Evolutionary conservation across 2,888 invertebrate genomes (phyloP).

Genomic region (Macaria notata): DNA sequence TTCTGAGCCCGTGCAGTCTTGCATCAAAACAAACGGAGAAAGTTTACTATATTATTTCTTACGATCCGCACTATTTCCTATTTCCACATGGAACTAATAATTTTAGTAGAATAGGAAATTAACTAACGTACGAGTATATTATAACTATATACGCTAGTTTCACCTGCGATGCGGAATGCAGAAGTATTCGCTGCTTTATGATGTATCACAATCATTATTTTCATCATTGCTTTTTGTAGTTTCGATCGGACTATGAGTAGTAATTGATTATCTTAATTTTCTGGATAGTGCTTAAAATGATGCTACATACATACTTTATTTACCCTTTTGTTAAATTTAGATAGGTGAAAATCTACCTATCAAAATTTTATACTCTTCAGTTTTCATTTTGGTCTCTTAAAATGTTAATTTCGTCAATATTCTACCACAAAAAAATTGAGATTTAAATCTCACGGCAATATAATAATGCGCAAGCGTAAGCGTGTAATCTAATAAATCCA

Average conservation of each 20-base stretch:
- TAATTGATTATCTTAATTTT: too few relatives aligned
- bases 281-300: too few relatives aligned
- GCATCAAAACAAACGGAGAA: conserved; percentile 73
- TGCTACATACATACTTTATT: too few relatives aligned
- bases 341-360: too few relatives aligned
- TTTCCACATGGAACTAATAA: conserved; percentile 53
- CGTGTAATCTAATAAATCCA: too few relatives aligned
- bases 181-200: conserved; percentile 21
- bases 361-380: too few relatives aligned
- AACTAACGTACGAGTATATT: conserved; percentile 20
- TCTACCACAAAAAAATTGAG: too few relatives aligned
- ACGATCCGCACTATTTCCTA: conserved; percentile 62
- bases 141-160: conserved; percentile 13
- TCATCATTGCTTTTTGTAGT: background rate
- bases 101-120: conserved; percentile 45
- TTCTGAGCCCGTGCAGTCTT: conserved; percentile 44
- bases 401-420: too few relatives aligned
- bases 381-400: too few relatives aligned
- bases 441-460: too few relatives aligned
- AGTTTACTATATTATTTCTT: conserved; percentile 62
- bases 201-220: conserved; percentile 7
- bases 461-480: too few relatives aligned
- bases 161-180: conserved; percentile 24
- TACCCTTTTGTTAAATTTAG: too few relatives aligned
- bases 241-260: background rate